Evolutionary conservation across 2,888 invertebrate species (phyloP).

Genomic region (Epirrhoe tristata): DNA sequence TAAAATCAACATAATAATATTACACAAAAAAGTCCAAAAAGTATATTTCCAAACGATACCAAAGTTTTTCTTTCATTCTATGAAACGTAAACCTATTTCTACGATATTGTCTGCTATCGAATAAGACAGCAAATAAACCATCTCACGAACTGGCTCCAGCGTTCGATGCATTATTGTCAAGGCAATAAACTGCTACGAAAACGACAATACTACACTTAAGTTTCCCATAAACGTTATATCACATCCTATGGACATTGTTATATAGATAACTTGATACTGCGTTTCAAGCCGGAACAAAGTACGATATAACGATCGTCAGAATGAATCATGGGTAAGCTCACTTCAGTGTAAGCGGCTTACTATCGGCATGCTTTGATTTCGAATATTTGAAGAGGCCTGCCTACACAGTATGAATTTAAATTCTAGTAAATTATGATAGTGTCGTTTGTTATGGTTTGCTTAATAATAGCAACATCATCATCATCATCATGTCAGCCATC

Average conservation of each 20-base stretch:
- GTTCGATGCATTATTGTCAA: conserved; percentile 78
- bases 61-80: no score
- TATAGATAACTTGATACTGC: conserved; percentile 44
- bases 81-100: conserved; percentile 4
- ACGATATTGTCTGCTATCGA: conserved; percentile 43
- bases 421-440: no score
- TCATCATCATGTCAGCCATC: no score
- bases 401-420: no score
- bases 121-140: conserved; percentile 59
- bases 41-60: no score
- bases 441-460: no score
- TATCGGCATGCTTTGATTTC: conserved; percentile 32
- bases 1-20: no score
- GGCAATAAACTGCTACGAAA: conserved; percentile 74
- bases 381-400: conserved; percentile 32
- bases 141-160: conserved; percentile 63
- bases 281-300: conserved; percentile 31
- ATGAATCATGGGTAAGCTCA: conserved; percentile 39
- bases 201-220: conserved; percentile 77
- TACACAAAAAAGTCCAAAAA: no score
- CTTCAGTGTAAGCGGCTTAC: conserved; percentile 39
- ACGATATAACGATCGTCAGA: conserved; percentile 27
- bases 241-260: conserved; percentile 73
- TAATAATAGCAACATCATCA: no score
- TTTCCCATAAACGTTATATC: conserved; percentile 78